Evolutionary conservation across 2,888 invertebrate species (phyloP).

Genomic region (Dynastes grantii): DNA sequence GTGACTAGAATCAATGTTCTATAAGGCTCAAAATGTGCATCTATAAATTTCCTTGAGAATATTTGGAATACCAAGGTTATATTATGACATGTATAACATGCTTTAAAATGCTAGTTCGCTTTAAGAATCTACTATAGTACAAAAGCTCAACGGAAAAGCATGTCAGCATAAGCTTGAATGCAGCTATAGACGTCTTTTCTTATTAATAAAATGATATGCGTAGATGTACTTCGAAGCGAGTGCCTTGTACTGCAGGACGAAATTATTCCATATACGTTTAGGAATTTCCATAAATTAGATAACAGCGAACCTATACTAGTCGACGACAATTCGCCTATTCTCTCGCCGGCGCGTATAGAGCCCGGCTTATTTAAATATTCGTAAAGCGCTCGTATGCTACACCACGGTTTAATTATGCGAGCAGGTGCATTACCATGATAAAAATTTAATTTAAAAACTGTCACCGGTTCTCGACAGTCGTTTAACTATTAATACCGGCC

Average conservation of each 20-base stretch:
- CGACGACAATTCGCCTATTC: constrained; percentile 17
- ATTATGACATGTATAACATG: too few species aligned
- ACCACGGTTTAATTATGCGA: constrained; percentile 51
- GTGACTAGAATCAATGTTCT: too few species aligned
- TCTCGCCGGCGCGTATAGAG: neutral
- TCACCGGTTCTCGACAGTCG: constrained; percentile 54
- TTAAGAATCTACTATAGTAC: too few species aligned
- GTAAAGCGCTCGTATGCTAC: constrained; percentile 31
- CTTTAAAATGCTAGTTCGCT: too few species aligned
- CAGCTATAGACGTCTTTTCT: too few species aligned
- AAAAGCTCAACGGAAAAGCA: too few species aligned
- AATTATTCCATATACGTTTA: neutral
- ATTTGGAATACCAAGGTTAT: too few species aligned
- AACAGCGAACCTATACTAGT: constrained; percentile 21
- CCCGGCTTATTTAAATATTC: constrained; percentile 32
- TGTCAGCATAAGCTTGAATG: too few species aligned
- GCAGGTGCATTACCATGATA: constrained; percentile 59
- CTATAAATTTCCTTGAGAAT: too few species aligned
- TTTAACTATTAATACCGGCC: constrained; percentile 54
- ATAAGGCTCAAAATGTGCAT: too few species aligned
- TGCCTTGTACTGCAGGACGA: neutral
- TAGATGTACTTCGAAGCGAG: too few species aligned
- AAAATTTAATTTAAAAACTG: constrained; percentile 61
- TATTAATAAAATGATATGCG: too few species aligned
- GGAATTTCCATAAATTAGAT: constrained; percentile 4